Base-by-base conservation (phyloP, 2,797 vertebrate genomes). In the Oryzias dopingdopingensis region DNA sequence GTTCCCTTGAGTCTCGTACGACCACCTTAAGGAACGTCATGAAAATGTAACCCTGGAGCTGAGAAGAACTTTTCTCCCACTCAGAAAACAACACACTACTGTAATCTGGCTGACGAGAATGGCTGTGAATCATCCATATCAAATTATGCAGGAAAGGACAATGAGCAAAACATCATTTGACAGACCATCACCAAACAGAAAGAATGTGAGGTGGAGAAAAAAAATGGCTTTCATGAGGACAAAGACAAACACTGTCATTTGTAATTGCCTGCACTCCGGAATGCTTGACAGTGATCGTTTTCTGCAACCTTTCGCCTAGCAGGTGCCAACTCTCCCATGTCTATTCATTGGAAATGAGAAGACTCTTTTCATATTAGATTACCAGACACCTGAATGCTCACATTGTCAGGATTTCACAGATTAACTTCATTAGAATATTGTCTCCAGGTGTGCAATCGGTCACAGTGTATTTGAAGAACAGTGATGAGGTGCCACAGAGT, bases 401-500 rank as follows among this genome's bases (percentile, higher is more conserved):
- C 85, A 82, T 79, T 85, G 84, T 86, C 81, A 76, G 88, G 66
- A 81, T 81, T 88, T 91, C 72, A 78, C 83, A 84, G 83, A 88
- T 90, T 89, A 87, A 85, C 82, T 84, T 81, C 79, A 86, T 90
- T 85, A 81, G 77, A 88, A 88, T 86, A 83, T 88, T 77, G 85
- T 80, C 84, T 85, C 82, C 90, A 90, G 89, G 89, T 91, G 86
- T 63, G 79, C 76, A 84, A 82, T 89, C 89, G 86, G 79, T 79
- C 78, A 66, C 77, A 70, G 71, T 80, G 72, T 76, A 79, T 87
- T 86, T 89, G 76, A 88, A 86, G 82, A 65, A 85, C 84, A 85
- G 70, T 65, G 83, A 79, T 76, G 63, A 69, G 64, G 70, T 62
- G 69, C 80, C 42, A 44, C 72, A 42, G 74, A 74, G 77, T 75